A percentile compares a stretch with the other conserved stretches of the same genome.
phyloP scores from a whole-genome alignment of 2,113 vertebrate genomes.

The Anhinga rufa region DNA sequence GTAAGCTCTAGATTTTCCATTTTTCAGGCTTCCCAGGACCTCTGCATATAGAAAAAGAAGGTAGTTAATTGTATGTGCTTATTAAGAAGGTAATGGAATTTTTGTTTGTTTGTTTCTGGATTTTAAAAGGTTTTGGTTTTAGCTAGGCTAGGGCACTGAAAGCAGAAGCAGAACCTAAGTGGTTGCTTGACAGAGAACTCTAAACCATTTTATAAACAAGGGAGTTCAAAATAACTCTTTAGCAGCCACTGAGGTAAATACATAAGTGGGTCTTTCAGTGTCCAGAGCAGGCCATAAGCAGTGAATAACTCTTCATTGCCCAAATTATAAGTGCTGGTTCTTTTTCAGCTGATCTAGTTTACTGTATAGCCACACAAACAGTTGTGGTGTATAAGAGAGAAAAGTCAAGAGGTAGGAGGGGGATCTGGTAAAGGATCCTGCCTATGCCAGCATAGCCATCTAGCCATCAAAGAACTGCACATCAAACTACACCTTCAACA shows the following conservation, averaged over 20 bases:
- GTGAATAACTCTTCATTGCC: background rate
- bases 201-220: background rate
- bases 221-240: background rate
- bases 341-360: background rate
- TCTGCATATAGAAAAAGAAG: background rate
- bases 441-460: background rate
- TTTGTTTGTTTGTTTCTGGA: background rate
- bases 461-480: background rate
- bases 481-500: background rate
- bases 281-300: background rate
- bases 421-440: background rate
- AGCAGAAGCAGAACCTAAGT: background rate
- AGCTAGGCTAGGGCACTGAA: background rate
- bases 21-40: background rate
- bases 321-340: background rate
- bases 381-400: background rate
- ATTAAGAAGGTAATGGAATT: background rate
- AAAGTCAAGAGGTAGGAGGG: background rate
- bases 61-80: background rate
- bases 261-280: background rate
- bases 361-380: background rate
- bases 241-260: background rate
- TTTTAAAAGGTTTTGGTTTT: background rate
- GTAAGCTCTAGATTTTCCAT: background rate
- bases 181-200: background rate